These are phyloP conservation scores for Holacanthella duospinosa DNA, from an alignment of 2,888 invertebrate species.

Conservation along the genomic window DNA sequence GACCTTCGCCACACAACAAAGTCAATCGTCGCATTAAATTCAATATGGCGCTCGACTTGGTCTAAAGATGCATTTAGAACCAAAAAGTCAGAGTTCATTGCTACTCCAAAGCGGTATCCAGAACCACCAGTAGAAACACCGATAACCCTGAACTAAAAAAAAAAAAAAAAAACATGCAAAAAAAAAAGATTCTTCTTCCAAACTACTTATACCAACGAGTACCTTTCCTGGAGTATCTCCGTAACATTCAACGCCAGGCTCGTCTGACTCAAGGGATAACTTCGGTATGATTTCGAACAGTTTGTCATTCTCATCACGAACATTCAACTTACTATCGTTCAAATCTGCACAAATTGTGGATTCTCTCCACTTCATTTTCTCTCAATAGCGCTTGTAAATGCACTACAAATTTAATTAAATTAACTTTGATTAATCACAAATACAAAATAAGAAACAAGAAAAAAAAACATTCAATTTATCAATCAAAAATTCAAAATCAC, in stretches of 20 bases:
- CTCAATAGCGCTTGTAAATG: too few relatives aligned
- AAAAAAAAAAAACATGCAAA: too few relatives aligned
- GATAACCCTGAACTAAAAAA: not conserved
- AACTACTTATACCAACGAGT: not conserved
- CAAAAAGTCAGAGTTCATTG: slow-evolving; percentile 18
- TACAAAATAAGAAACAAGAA: too few relatives aligned
- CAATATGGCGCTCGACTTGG: slow-evolving; percentile 4
- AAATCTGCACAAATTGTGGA: not conserved
- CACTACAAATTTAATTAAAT: too few relatives aligned
- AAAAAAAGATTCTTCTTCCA: not conserved
- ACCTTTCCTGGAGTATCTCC: too few relatives aligned
- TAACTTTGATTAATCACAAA: too few relatives aligned
- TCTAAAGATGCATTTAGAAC: slow-evolving; percentile 21
- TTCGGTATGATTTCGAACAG: slow-evolving; percentile 19
- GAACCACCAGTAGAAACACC: slow-evolving; percentile 3
- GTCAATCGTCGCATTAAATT: slow-evolving; percentile 24
- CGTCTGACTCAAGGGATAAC: slow-evolving; percentile 7
- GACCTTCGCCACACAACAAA: slow-evolving; percentile 34
- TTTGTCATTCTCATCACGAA: slow-evolving; percentile 7
- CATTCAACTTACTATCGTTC: slow-evolving; percentile 2
- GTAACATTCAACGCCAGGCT: too few relatives aligned
- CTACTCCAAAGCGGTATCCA: slow-evolving; percentile 18
- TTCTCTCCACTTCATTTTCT: not conserved
- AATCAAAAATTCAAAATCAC: too few relatives aligned
- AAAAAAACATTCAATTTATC: too few relatives aligned